Conservation (phyloP, 2,113 vertebrate species). For the Calidris pugnax region DNA sequence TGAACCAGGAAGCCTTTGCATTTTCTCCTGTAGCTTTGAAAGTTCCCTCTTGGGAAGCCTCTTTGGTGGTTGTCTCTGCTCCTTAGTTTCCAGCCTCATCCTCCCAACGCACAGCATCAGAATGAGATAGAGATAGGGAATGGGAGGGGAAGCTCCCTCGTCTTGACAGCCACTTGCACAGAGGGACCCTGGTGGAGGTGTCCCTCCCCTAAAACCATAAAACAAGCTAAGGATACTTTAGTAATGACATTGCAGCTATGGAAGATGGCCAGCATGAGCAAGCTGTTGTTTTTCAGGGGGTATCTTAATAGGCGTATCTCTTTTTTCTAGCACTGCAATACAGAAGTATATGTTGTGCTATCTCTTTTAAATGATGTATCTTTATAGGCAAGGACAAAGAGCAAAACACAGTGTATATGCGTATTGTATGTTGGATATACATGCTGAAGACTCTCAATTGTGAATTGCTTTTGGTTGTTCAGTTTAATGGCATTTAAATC, state of each 20-base stretch:
- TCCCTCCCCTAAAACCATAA: not conserved
- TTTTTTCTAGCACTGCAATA: not conserved
- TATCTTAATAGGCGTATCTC: not conserved
- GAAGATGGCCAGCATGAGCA: not conserved
- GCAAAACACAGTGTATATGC: not conserved
- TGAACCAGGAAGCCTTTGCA: not conserved
- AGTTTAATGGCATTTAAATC: not conserved
- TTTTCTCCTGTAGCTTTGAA: not conserved
- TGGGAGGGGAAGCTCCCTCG: not conserved
- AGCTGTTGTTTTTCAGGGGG: not conserved
- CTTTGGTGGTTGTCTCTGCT: not conserved
- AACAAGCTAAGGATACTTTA: not conserved
- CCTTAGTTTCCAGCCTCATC: not conserved
- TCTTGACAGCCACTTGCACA: accelerated
- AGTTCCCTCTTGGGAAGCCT: no score
- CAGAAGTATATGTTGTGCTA: not conserved
- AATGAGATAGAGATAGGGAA: not conserved
- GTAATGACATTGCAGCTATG: not conserved
- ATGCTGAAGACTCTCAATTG: not conserved
- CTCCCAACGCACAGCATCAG: not conserved
- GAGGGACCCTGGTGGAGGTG: not conserved
- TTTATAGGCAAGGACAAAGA: not conserved
- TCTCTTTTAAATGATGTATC: not conserved
- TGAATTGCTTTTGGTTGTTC: not conserved
- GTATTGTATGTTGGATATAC: not conserved